Conservation (phyloP, 2,888 invertebrate genomes). For the Tuta absoluta region DNA sequence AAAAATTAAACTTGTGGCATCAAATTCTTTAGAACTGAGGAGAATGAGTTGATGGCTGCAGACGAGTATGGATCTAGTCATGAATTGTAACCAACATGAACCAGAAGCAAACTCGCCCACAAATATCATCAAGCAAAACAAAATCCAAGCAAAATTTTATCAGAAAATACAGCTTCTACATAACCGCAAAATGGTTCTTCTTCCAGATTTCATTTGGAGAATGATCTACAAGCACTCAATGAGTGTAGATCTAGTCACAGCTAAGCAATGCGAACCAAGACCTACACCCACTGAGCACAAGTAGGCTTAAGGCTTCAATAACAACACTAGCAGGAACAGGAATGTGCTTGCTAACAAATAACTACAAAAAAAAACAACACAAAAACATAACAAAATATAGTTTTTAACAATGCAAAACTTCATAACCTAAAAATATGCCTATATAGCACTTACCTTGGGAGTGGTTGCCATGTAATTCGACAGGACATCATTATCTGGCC, state of each 20-base stretch:
- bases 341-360: not conserved
- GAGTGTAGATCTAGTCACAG: conserved; percentile 96
- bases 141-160: not conserved
- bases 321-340: not conserved
- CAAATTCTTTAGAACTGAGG: conserved; percentile 27
- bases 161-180: not conserved
- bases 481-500: conserved; percentile 71
- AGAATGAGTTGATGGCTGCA: conserved; percentile 83
- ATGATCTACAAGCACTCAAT: conserved; percentile 82
- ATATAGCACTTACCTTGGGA: conserved; percentile 59
- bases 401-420: conserved; percentile 7
- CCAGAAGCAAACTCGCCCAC: conserved; percentile 91
- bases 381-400: not conserved
- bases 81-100: conserved; percentile 83
- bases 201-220: conserved; percentile 30
- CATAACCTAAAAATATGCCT: conserved; percentile 26
- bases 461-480: conserved; percentile 69
- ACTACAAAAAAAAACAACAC: conserved; percentile 10
- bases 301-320: conserved; percentile 35
- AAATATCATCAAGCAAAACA: conserved; percentile 81
- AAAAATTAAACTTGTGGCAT: not conserved
- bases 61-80: conserved; percentile 96
- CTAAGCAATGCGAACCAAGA: conserved; percentile 83
- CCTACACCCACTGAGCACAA: conserved; percentile 84
- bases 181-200: not conserved